Conservation (phyloP, 2,888 invertebrate genomes). For the Leptopterna dolabrata region DNA sequence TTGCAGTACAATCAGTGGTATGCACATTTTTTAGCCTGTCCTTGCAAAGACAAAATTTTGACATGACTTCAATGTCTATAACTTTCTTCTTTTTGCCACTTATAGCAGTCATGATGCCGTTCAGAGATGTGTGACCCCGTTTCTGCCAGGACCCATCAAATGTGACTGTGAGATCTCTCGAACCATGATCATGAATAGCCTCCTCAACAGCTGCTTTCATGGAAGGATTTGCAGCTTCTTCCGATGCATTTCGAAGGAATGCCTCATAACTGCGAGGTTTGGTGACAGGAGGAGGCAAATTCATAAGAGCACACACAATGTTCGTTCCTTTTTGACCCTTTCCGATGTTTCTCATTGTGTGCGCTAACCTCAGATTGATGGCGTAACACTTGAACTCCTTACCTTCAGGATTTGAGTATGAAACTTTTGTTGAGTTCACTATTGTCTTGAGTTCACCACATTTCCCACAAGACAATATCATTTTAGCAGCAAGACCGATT, state of each 20-base stretch:
- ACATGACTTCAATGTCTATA: not conserved
- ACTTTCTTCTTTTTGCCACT: constrained; percentile 1
- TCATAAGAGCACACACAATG: not conserved
- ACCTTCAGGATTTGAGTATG: not conserved
- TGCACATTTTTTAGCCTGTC: not conserved
- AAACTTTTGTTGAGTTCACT: not conserved
- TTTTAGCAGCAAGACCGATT: not conserved
- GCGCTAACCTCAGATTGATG: not conserved
- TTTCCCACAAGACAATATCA: not conserved
- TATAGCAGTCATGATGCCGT: not conserved
- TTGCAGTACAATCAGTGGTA: not conserved
- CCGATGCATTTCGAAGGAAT: not conserved
- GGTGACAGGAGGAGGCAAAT: not conserved
- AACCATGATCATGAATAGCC: not conserved
- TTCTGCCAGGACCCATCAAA: constrained; percentile 9
- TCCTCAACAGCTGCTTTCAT: not conserved
- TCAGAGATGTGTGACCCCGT: too few relatives aligned
- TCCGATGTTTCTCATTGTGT: not conserved
- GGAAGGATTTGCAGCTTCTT: not conserved
- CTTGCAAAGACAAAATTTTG: constrained; percentile 8
- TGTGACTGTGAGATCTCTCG: not conserved
- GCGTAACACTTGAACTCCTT: not conserved
- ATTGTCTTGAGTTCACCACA: not conserved
- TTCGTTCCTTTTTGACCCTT: not conserved
- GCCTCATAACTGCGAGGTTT: not conserved